Conservation (phyloP, 2,888 invertebrate genomes). For the Unio delphinus region DNA sequence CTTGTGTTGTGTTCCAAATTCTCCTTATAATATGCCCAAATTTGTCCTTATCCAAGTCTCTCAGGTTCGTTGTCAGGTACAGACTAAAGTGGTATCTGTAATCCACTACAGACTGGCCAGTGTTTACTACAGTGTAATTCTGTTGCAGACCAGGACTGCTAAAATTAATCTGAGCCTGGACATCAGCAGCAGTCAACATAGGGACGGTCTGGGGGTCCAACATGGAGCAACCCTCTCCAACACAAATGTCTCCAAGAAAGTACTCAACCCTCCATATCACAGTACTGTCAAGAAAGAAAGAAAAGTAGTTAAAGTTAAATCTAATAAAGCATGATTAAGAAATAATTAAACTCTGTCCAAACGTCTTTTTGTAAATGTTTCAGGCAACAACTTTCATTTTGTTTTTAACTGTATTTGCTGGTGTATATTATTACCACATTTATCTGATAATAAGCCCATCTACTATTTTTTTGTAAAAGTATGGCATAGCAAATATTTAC, state of each 20-base stretch:
- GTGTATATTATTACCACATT: too few species aligned
- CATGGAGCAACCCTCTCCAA: constrained; percentile 10
- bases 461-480: too few species aligned
- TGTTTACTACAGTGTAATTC: constrained; percentile 15
- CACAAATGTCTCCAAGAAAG: constrained; percentile 27
- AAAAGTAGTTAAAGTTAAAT: too few species aligned
- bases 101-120: constrained; percentile 16
- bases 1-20: constrained; percentile 24
- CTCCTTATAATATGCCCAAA: constrained; percentile 18
- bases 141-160: constrained; percentile 14
- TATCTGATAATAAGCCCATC: too few species aligned
- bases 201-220: constrained; percentile 38
- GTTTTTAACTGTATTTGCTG: too few species aligned
- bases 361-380: too few species aligned
- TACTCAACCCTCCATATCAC: constrained; percentile 41
- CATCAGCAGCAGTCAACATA: constrained; percentile 2
- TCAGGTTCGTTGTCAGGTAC: constrained; percentile 20
- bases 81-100: constrained; percentile 34
- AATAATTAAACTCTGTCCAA: too few species aligned
- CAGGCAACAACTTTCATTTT: too few species aligned
- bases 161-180: constrained; percentile 22
- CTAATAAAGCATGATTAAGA: too few species aligned
- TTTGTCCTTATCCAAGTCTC: constrained; percentile 18
- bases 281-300: constrained; percentile 13
- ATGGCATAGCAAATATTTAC: too few species aligned